phyloP scores from a whole-genome alignment of 2,113 vertebrate species.

The Edolisoma coerulescens region DNA sequence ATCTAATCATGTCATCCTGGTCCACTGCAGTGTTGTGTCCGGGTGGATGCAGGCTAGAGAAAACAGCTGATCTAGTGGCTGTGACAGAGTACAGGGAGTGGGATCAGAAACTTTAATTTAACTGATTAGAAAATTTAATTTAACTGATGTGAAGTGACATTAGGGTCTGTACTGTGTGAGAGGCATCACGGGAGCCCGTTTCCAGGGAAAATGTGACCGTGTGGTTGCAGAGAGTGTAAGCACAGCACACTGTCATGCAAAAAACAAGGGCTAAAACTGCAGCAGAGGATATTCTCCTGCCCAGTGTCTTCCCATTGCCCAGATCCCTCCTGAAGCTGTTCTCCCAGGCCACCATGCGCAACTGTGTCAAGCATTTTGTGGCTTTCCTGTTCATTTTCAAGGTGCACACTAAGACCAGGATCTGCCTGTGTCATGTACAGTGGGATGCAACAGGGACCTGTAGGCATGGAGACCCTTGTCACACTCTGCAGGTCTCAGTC shows the following conservation, averaged over 20 bases:
- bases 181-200: fast-evolving
- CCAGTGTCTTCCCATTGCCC: neutral
- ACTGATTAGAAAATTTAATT: neutral
- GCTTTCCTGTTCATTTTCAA: neutral
- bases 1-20: fast-evolving
- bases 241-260: neutral
- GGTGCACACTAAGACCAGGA: neutral
- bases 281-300: neutral
- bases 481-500: fast-evolving
- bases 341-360: neutral
- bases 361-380: fast-evolving
- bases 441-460: fast-evolving
- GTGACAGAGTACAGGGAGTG: neutral
- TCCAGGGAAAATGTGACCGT: neutral
- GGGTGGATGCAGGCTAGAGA: neutral
- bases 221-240: neutral
- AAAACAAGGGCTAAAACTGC: neutral
- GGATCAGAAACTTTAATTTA: neutral
- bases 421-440: fast-evolving
- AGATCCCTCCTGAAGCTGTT: neutral
- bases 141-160: neutral
- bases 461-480: neutral
- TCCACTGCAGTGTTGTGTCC: fast-evolving
- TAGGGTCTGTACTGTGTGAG: neutral
- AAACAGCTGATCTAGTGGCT: neutral